These are phyloP conservation scores for Saturnia pavonia DNA, from an alignment of 2,888 invertebrate species.

Conservation along the genomic window DNA sequence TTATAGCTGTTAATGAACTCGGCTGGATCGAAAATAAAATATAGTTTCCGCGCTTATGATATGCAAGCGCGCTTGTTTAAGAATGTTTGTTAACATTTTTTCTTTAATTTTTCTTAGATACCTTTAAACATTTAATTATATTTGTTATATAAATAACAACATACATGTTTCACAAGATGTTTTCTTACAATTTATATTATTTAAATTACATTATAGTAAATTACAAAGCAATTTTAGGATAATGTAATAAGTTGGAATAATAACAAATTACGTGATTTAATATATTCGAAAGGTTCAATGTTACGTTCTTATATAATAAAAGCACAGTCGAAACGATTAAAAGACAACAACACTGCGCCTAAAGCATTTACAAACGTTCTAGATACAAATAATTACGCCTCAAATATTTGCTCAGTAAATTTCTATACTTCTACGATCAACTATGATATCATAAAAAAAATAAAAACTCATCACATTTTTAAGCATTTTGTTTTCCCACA, in stretches of 20 bases:
- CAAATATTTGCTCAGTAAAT: too few relatives aligned
- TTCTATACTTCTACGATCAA: not conserved
- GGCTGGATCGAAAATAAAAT: conserved; percentile 41
- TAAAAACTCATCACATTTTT: not conserved
- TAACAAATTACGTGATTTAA: too few relatives aligned
- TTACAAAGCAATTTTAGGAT: too few relatives aligned
- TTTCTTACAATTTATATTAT: not conserved
- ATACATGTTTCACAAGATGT: not conserved
- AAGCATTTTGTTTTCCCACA: not conserved
- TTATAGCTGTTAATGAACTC: conserved; percentile 62
- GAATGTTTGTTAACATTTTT: not conserved
- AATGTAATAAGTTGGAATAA: too few relatives aligned
- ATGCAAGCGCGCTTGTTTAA: conserved; percentile 24
- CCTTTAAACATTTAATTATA: not conserved
- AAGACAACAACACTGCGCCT: too few relatives aligned
- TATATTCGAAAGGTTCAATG: too few relatives aligned
- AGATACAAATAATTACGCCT: too few relatives aligned
- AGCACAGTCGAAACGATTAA: too few relatives aligned
- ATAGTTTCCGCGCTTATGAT: conserved; percentile 35
- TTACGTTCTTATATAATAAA: too few relatives aligned
- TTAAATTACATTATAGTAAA: too few relatives aligned
- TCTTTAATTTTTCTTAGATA: not conserved
- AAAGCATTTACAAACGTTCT: too few relatives aligned
- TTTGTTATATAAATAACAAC: not conserved
- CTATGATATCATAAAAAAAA: not conserved